Evolutionary conservation across 2,113 vertebrate species (phyloP).

Genomic region (Anhinga anhinga): DNA sequence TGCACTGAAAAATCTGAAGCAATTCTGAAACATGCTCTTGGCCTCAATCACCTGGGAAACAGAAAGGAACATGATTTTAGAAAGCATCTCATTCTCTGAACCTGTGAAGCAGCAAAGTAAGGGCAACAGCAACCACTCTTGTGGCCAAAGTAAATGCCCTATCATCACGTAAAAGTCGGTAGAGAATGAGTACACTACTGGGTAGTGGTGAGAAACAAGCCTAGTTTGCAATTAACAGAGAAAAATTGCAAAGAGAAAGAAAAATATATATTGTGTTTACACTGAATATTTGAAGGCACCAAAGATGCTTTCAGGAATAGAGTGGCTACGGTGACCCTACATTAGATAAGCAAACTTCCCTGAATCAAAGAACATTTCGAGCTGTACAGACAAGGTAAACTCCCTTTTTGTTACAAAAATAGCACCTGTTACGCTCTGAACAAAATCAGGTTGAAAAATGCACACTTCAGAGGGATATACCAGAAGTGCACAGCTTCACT

Average conservation of each 20-base stretch:
- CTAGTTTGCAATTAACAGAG: neutral
- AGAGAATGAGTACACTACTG: neutral
- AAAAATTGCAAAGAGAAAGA: neutral
- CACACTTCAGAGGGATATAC: neutral
- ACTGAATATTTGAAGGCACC: neutral
- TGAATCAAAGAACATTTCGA: neutral
- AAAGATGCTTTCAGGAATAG: neutral
- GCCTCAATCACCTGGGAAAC: neutral
- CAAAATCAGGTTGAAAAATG: neutral
- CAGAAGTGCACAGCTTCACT: neutral
- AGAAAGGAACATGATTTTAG: neutral
- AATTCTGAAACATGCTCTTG: neutral
- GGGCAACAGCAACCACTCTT: neutral
- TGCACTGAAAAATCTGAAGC: neutral
- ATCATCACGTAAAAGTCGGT: neutral
- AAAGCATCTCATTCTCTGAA: neutral
- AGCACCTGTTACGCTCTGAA: neutral
- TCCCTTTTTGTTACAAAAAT: neutral
- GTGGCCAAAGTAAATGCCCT: neutral
- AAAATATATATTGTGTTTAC: neutral
- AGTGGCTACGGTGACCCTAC: neutral
- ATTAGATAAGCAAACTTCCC: neutral
- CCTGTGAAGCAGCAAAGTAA: neutral
- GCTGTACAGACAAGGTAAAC: neutral
- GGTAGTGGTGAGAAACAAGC: neutral